Evolutionary conservation across 1,140 invertebrate species (phyloP), one percentile per base, ranked within the genome.

Genomic region (Cydia strobilella): DNA sequence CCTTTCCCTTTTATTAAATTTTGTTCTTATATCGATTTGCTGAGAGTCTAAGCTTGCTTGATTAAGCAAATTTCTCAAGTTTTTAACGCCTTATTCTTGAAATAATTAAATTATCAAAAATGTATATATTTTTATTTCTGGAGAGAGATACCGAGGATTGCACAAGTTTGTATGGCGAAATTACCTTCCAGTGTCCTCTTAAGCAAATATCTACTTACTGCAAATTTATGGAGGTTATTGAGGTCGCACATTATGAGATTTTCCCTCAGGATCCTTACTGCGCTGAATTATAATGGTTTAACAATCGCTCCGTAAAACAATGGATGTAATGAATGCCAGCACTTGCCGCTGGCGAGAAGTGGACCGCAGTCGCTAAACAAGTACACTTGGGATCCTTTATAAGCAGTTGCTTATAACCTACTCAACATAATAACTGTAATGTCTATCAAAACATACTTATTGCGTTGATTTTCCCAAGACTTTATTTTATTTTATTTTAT

Each of bases 241-340:
- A 23, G 54, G 54, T 59, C 54, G 54, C 23, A 59, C 7, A 23
- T 59, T 59, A 59, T 23, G 54, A 59, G 54, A 59, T 59, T 59
- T 18, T 59, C 54, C 54, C 54, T 0, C 54, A n/a, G 54, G 54
- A 59, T 59, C 54, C 23, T 59, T 59, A 54, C 51, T 18, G 54
- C 20, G 20, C 54, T 59, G 54, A 59, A 59, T 20, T 23, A 23
- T 59, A 23, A 59, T 59, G 54, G 20, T 59, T 59, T 10, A 59
- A 59, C 54, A n/a, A 23, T 59, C 54, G 54, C 54, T 59, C 6
- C 9, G 54, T n/a, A 59, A 59, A 59, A 59, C 54, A 59, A 59
- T 59, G 20, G 54, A n/a, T 23, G 10, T 59, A 59, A 59, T 59
- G 54, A 59, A 59, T 59, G 54, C 20, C 54, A 59, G 54, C 20